These are phyloP conservation scores for Hypocryptadius cinnamomeus DNA, from an alignment of 2,113 vertebrate genomes.

Conservation along the genomic window DNA sequence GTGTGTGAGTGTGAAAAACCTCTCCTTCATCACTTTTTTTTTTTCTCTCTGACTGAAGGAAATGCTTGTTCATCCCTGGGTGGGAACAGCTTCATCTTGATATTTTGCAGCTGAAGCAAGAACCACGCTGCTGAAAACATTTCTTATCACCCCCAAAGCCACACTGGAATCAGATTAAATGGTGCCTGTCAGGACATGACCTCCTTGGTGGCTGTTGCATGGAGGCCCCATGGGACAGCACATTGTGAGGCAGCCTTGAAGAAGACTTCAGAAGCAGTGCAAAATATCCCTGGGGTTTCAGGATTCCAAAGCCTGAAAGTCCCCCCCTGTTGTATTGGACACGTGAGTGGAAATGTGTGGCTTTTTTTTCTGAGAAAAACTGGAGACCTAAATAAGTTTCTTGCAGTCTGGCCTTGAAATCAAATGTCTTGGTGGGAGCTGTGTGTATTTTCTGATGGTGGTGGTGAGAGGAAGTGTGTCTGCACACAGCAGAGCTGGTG, in stretches of 20 bases:
- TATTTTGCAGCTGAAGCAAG: neutral
- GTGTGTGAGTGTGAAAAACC: neutral
- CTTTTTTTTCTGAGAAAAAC: neutral
- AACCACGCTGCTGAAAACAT: neutral
- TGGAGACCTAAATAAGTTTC: neutral
- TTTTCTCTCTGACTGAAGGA: neutral
- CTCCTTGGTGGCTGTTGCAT: neutral
- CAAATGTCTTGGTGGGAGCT: neutral
- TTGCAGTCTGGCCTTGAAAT: neutral
- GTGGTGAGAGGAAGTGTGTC: neutral
- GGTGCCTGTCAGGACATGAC: neutral
- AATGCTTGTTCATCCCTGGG: neutral
- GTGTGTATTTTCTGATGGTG: accelerated
- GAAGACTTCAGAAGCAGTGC: neutral
- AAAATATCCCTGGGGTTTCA: neutral
- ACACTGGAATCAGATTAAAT: neutral
- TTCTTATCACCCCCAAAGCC: neutral
- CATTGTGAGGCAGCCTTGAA: neutral
- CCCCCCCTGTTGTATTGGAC: neutral
- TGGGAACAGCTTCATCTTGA: neutral
- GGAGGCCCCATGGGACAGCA: neutral
- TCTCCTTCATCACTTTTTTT: neutral
- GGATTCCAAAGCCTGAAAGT: neutral
- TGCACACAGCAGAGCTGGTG: neutral
- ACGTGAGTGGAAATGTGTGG: neutral